These are phyloP conservation scores for Siderastrea radians DNA, from an alignment of 92 coral and sea anemone genomes.

Conservation along the genomic window DNA sequence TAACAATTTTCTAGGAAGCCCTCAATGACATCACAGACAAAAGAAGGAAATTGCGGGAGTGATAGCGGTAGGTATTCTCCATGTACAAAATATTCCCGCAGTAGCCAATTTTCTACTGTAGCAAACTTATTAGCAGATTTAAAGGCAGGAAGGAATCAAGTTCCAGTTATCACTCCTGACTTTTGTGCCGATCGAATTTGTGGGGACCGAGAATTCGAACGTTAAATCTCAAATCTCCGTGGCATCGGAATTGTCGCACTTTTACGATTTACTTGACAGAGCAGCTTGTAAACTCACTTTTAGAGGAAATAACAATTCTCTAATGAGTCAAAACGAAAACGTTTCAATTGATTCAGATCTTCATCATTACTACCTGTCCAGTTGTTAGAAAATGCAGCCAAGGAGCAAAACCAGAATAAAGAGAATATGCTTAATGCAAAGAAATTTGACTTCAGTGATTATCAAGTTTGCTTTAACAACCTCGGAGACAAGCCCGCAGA, in stretches of 20 bases:
- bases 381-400: slow-evolving; percentile 20
- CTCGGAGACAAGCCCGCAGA: not conserved
- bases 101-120: not conserved
- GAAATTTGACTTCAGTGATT: slow-evolving; percentile 20
- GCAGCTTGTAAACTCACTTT: not conserved
- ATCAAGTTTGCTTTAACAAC: slow-evolving; percentile 12
- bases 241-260: slow-evolving; percentile 9
- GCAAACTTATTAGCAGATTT: not conserved
- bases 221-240: not conserved
- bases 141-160: not conserved
- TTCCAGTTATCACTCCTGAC: slow-evolving; percentile 13
- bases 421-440: not conserved
- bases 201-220: not conserved
- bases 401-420: not conserved
- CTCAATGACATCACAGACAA: not conserved
- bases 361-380: slow-evolving; percentile 27
- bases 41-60: not conserved
- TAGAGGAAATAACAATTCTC: not conserved
- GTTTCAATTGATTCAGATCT: not conserved
- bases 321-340: not conserved
- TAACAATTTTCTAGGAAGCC: no score
- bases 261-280: slow-evolving; percentile 30
- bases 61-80: not conserved
- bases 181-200: no score
- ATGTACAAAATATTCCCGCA: not conserved